Conservation (phyloP, 2,113 vertebrate genomes). For the Bambusicola thoracicus region DNA sequence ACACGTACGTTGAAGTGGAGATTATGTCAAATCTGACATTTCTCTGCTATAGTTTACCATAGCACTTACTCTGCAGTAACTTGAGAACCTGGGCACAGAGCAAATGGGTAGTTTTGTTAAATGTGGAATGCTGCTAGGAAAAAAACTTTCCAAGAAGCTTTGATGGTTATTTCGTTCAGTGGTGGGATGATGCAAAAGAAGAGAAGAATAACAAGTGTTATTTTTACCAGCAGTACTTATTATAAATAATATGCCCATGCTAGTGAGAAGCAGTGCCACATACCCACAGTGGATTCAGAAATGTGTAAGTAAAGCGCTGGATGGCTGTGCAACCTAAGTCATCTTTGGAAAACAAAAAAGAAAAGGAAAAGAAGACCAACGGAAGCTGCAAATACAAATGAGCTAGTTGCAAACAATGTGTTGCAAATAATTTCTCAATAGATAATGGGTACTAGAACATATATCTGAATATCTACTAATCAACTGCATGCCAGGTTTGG, state of each 20-base stretch:
- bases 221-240: background rate
- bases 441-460: background rate
- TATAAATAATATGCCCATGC: background rate
- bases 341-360: background rate
- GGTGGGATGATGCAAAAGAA: background rate
- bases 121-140: background rate
- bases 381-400: background rate
- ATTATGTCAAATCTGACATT: background rate
- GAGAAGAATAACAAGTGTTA: background rate
- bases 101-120: background rate
- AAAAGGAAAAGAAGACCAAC: background rate
- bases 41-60: background rate
- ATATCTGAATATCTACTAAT: fast-evolving
- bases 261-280: background rate
- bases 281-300: background rate
- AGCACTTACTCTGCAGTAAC: background rate
- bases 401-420: background rate
- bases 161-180: background rate
- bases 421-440: background rate
- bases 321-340: background rate
- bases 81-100: background rate
- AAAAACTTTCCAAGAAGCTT: background rate
- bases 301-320: background rate
- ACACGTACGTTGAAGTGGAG: background rate
- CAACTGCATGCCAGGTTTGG: background rate